Evolutionary conservation across 1,140 invertebrate genomes (phyloP), one percentile per base, ranked within the genome.

Genomic region (Calycopis cecrops): DNA sequence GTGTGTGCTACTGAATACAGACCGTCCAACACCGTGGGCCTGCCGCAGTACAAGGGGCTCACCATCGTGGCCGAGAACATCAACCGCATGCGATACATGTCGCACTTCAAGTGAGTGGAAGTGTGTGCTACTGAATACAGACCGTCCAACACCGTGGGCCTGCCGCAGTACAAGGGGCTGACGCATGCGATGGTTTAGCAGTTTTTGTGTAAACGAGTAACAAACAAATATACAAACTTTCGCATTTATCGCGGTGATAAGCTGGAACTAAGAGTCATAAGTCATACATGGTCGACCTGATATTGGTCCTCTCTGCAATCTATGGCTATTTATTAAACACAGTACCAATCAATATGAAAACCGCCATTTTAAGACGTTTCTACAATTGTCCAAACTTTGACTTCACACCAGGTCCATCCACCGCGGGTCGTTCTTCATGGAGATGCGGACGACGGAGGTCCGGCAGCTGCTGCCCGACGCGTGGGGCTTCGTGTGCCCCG

Each of bases 401-500:
- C 38, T 35, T 28, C n/a, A 40, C 4, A 11, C 0, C 52, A 92
- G 94, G 42, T 92, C 96, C 35, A 94, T 99, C 56, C 98, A 99
- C 80, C 91, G 98, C 80, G 98, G 98, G 11, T 92, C 97, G 0
- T 99, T 97, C 77, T 99, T 99, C 74, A 92, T 96, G 79, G 93
- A 97, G 74, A 98, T 99, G 95, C 92, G 97, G 59, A 99, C 98
- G 3, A 99, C 98, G 0, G 95, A 97, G 78, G 96, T 96, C 9
- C 89, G 99, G 38, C 96, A 98, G 85, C 85, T 99, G 50, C 86
- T 98, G 34, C 98, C 98, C 0, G 99, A 99, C 89, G 97, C 98
- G 21, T 99, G 98, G 98, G 98, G 98, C 52, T 99, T 99, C 76
- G 94, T 99, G 67, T 99, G 99, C 85, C 98, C 98, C 1, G 98